A percentile compares a stretch with the other conserved stretches of the same genome.
Conservation (phyloP, 2,888 invertebrate species). For the Dynastes tityus region DNA sequence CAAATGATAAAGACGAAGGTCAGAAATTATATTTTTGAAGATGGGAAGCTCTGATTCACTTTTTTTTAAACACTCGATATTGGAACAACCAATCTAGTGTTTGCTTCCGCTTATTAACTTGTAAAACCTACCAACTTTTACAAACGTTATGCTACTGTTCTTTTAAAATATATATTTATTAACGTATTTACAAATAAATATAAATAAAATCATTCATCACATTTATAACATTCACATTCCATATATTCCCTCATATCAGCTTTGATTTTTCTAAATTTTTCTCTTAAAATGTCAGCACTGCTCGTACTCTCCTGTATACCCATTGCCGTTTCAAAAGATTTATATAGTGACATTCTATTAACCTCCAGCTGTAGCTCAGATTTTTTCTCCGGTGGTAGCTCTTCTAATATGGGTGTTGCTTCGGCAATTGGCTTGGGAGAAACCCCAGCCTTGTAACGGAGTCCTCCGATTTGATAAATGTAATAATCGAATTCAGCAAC, state of each 20-base stretch:
- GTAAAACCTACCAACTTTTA: too few species aligned
- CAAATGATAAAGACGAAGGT: constrained; percentile 9
- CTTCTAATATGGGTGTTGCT: background rate
- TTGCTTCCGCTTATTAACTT: too few species aligned
- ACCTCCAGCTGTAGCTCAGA: constrained; percentile 8
- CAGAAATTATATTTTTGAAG: background rate
- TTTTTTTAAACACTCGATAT: too few species aligned
- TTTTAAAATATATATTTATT: constrained; percentile 2
- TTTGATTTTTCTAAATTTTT: constrained; percentile 42
- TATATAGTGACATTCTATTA: constrained; percentile 11
- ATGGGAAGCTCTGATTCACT: too few species aligned
- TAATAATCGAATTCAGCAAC: constrained; percentile 49
- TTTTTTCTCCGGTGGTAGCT: background rate
- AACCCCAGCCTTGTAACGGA: constrained; percentile 31
- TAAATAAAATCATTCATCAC: constrained; percentile 20
- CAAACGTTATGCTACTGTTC: too few species aligned
- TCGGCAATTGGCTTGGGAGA: constrained; percentile 16
- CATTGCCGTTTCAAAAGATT: constrained; percentile 46
- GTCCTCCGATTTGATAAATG: constrained; percentile 46
- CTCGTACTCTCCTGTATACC: constrained; percentile 38
- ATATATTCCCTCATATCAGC: constrained; percentile 31
- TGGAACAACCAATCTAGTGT: too few species aligned
- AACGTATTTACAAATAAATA: background rate
- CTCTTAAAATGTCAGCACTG: constrained; percentile 41
- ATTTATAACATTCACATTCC: constrained; percentile 49